Evolutionary conservation across 1,140 invertebrate species (phyloP), one percentile per base, ranked within the genome.

Genomic region (Ylistrum balloti): DNA sequence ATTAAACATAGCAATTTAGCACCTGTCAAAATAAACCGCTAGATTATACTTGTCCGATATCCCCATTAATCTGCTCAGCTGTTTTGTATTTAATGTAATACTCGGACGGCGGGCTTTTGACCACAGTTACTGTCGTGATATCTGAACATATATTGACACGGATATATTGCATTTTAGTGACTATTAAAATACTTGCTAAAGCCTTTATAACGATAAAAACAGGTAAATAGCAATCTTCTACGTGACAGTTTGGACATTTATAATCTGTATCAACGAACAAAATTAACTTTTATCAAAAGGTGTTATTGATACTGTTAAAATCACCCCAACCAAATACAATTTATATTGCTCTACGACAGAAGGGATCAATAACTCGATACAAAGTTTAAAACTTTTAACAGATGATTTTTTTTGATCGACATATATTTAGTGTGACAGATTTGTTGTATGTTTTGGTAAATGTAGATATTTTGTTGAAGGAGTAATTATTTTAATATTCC

Each of bases 131-230:
- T 74, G 56, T 74, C 56, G 56, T 74, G 56, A n/a, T 74, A 74
- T n/a, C 56, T 74, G n/a, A 28, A 7, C 9, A 74, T 74, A 74
- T 28, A 74, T 74, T 74, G 56, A 74, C 56, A 74, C 56, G 56
- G 56, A 74, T 74, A 74, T 74, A 74, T 74, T 74, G 56, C 56
- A 74, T 74, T 74, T 74, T 74, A 74, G 56, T 74, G 56, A 74
- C 56, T n/a, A 74, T 74, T 28, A 74, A 74, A 74, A 74, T 74
- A 28, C 56, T 74, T 74, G 56, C 56, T 74, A 28, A 74, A 74
- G 56, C 56, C 56, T n/a, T 74, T 7, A 0, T 74, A 74, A 17
- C 56, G 56, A 74, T 74, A 74, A 74, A 13, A n/a, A 74, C 56
- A 28, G 2, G 56, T 74, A 74, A 28, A 9, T n/a, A 28, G 22